phyloP scores from a whole-genome alignment of 2,888 invertebrate genomes.

The Polylopha cassiicola region DNA sequence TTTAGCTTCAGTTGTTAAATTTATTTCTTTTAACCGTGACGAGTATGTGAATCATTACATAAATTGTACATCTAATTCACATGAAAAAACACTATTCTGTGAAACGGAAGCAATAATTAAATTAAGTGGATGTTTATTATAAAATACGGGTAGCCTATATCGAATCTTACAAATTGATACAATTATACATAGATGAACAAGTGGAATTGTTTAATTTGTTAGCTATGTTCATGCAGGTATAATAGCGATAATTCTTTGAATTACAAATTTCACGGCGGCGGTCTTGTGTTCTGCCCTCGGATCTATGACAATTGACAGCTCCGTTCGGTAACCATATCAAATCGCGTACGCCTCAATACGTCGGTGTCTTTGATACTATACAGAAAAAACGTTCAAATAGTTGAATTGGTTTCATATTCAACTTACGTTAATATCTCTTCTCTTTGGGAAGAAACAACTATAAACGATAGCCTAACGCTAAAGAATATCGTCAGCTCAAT shows the following conservation, averaged over 20 bases:
- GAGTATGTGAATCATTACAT: background rate
- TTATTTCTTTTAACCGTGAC: too few relatives aligned
- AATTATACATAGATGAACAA: constrained; percentile 38
- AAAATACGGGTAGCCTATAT: constrained; percentile 17
- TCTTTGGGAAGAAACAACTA: too few relatives aligned
- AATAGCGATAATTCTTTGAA: constrained; percentile 44
- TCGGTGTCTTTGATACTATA: constrained; percentile 8
- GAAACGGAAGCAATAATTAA: constrained; percentile 13
- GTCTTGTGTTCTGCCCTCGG: constrained; percentile 30
- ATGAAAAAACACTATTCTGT: constrained; percentile 1
- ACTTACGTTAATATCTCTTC: too few relatives aligned
- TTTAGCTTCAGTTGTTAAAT: constrained; percentile 4
- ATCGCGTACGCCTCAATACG: constrained; percentile 45
- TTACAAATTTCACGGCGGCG: constrained; percentile 64
- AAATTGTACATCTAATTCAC: constrained; percentile 1
- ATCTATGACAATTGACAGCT: constrained; percentile 49
- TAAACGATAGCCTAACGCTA: too few relatives aligned
- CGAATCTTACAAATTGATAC: constrained; percentile 25
- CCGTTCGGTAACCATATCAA: constrained; percentile 33
- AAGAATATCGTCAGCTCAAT: too few relatives aligned
- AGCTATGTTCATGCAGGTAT: constrained; percentile 8
- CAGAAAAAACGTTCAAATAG: background rate
- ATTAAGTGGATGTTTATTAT: constrained; percentile 25
- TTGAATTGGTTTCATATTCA: too few relatives aligned
- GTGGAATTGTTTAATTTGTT: constrained; percentile 16